phyloP scores from a whole-genome alignment of 2,888 invertebrate species.

The Dryobotodes eremita region DNA sequence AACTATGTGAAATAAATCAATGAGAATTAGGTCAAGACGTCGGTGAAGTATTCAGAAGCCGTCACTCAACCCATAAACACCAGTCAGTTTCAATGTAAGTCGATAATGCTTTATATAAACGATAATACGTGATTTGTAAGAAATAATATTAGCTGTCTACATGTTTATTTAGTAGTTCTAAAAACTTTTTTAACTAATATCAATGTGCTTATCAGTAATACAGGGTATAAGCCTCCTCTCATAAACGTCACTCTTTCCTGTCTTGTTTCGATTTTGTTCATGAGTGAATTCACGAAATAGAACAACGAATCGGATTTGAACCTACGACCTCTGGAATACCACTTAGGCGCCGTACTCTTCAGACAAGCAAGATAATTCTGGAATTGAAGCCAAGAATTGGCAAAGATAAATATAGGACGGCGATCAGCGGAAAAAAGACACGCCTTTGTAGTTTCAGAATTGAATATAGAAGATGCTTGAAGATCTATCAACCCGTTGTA shows the following conservation, averaged over 20 bases:
- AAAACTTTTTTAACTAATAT: background rate
- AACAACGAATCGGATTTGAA: slow-evolving; percentile 37
- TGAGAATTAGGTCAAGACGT: slow-evolving; percentile 48
- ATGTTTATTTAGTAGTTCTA: background rate
- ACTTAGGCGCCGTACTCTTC: slow-evolving; percentile 40
- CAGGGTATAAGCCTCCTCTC: background rate
- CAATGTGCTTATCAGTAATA: background rate
- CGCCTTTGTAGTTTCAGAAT: background rate
- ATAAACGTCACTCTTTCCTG: background rate
- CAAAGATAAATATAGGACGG: slow-evolving; percentile 42
- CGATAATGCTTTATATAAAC: slow-evolving; percentile 30
- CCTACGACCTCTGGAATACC: slow-evolving; percentile 41
- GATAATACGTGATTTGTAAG: slow-evolving; percentile 1
- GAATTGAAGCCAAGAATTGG: slow-evolving; percentile 12
- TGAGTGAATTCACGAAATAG: slow-evolving; percentile 26
- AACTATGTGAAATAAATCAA: slow-evolving; percentile 48
- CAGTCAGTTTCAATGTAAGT: slow-evolving; percentile 28
- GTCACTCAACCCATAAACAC: slow-evolving; percentile 47
- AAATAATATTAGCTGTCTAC: background rate
- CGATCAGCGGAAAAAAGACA: background rate
- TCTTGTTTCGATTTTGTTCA: slow-evolving; percentile 1
- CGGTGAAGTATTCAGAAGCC: slow-evolving; percentile 32
- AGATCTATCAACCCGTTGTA: background rate
- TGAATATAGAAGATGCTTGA: background rate
- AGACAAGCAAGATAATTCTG: slow-evolving; percentile 26